Conservation (phyloP, 1,140 invertebrate genomes). For the Bombyx mori region DNA sequence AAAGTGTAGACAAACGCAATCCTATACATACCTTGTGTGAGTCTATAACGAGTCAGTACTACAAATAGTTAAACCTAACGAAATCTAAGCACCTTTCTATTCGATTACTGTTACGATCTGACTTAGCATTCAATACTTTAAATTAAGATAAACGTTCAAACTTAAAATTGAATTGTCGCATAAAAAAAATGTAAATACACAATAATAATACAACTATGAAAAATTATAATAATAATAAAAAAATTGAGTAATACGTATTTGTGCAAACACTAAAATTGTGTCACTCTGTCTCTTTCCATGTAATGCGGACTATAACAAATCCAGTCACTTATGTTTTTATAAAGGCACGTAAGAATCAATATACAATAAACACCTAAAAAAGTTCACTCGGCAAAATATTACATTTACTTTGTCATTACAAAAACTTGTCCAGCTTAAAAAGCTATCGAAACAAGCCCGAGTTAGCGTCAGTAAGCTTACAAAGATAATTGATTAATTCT, state of each 20-base stretch:
- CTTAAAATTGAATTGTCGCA: slow-evolving; percentile 52
- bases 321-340: slow-evolving; percentile 53
- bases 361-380: slow-evolving; percentile 44
- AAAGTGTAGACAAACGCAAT: slow-evolving; percentile 14
- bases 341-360: slow-evolving; percentile 67
- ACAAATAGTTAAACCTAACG: slow-evolving; percentile 58
- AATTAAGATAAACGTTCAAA: slow-evolving; percentile 49
- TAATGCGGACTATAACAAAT: slow-evolving; percentile 56
- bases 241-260: slow-evolving; percentile 55
- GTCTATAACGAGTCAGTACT: slow-evolving; percentile 33
- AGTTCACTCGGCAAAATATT: slow-evolving; percentile 27
- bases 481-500: too few relatives aligned
- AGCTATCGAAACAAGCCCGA: slow-evolving; percentile 7
- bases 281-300: slow-evolving; percentile 35
- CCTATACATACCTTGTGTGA: slow-evolving; percentile 29
- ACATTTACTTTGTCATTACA: slow-evolving; percentile 1
- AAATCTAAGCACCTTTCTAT: slow-evolving; percentile 70
- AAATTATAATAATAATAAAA: slow-evolving; percentile 33
- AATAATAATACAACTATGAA: slow-evolving; percentile 33
- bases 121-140: slow-evolving; percentile 62
- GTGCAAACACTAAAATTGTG: slow-evolving; percentile 57
- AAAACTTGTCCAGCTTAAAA: slow-evolving; percentile 13
- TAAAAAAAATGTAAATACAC: slow-evolving; percentile 37
- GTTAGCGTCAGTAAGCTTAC: too few relatives aligned
- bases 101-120: slow-evolving; percentile 61